Base-by-base conservation (phyloP, 2,113 vertebrate genomes). In the Rhinoderma darwinii region DNA sequence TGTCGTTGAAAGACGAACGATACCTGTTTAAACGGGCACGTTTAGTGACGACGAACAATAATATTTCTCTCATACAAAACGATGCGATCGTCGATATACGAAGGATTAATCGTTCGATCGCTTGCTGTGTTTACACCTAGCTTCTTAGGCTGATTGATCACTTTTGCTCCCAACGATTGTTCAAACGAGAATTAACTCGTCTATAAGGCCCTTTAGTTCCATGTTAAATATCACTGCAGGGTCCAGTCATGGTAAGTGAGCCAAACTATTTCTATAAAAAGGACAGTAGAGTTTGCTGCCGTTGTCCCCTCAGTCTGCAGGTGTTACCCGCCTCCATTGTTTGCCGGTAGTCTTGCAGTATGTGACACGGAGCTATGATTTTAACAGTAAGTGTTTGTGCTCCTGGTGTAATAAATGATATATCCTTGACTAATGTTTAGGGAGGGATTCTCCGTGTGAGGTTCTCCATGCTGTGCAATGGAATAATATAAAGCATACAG, bases 361-460 rank as follows among this genome's bases (percentile, higher is more conserved):
- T 47, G 37, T n/a, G 43, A 76, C 22, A 27, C 73, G 17, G 35
- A 81, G 35, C 30, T 37, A 43, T 82, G 80, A 82, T 82, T 82
- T 68, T 82, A 25, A 2, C 80, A 30, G 41, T 47, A 82, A 82
- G 41, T 82, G 80, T 83, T 70, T 83, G 14, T 32, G 41, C 81
- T 83, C 41, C 17, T 17, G 27, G 81, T 17, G 43, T 70, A 30
- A 83, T 83, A 68, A 83, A 70, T 83, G 10, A 83, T 83, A 70
- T 66, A 82, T 66, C 41, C 41, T n/a, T n/a, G 12, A 68, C 22
- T 82, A 68, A 70, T 66, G 61, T 70, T 47, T 30, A 47, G 63
- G 41, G 39, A 20, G 61, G 66, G 61, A 47, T 5, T n/a, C 41
- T 83, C 22, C 35, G 41, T 70, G 37, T 81, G 35, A 39, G 51